Base-by-base conservation (phyloP, 2,113 vertebrate species). In the Boleophthalmus pectinirostris region DNA sequence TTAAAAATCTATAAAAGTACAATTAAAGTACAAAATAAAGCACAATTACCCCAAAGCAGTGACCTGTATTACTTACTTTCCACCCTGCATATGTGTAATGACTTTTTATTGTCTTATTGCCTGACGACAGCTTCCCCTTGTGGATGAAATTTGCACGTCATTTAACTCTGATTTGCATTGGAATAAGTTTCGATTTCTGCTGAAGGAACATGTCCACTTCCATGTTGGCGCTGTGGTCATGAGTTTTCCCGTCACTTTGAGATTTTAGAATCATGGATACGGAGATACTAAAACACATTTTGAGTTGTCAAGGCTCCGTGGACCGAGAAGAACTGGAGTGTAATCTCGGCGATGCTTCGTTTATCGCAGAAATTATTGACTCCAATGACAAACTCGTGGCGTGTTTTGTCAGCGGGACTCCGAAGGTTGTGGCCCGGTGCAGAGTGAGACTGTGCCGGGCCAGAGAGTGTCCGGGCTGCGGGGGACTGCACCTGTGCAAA, bases 131-230 rank as follows among this genome's bases (percentile, higher is more conserved):
- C 33, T 54, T 79, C 77, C 70, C 49, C 87, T 12, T 38, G 87
- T n/a, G 89, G 73, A 3, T 0, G 24, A 2, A 38, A 56, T 0
- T 64, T 0, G 73, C 15, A 2, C 70, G 69, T 29, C 80, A 67
- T 0, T 61, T 29, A 0, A 0, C 3, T 3, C 18, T 29, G 57
- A 2, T 14, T 13, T 4, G 29, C 29, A 29, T 29, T 29, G 4
- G 15, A 20, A 69, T 87, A 54, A 73, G 87, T 94, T 94, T 93
- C 89, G 89, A 66, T 94, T 94, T 83, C 87, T 0, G 60, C 66
- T 51, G 64, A 83, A 89, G 10, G 38, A 71, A 2, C 16, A 8
- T 1, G 51, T 10, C 20, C 20, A 38, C 8, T n/a, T 53, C 18
- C 18, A 1, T 9, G 1, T 29, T 2, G 0, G 7, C 1, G 5